Base-by-base conservation (phyloP, 1,140 invertebrate species). In the Cydia splendana region DNA sequence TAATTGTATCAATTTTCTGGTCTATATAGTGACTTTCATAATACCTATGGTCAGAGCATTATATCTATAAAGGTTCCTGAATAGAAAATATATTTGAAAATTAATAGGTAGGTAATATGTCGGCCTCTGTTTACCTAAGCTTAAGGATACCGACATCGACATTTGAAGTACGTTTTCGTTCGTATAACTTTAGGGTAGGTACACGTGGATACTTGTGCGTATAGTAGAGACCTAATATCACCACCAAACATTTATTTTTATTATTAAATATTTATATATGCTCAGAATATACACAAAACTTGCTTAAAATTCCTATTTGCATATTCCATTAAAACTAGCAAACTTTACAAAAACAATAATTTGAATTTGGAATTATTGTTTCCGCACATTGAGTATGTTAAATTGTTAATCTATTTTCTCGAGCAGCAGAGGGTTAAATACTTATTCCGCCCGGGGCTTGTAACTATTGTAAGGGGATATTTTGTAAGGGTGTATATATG, bases 371-470 rank as follows among this genome's bases (percentile, higher is more conserved):
- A 71, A 71, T 38, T 71, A 71, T 71, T 71, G 67, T 38, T 71
- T 71, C 67, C 67, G 67, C 67, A 42, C 67, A 45, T 71, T 62
- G 42, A 7, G 38, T 76, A 67, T 78, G 75, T 76, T 34, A 76
- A 80, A 75, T 78, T 73, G 67, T 80, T 76, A 80, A 78, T 75
- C 75, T 77, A 78, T 79, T 79, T 78, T 76, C 75, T 67, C 71
- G 69, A 79, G 78, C 71, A 79, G 76, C 65, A 73, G 75, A 78
- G 79, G 79, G 76, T 77, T 76, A 48, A 45, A 65, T 77, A 75
- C 71, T 75, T 45, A 45, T 71, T 76, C 2, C 78, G 80, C 80
- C 76, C 20, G 74, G n/a, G 80, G 82, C 78, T 57, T 69, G 73
- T 74, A 78, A 82, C 81, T 81, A 80, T 80, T 81, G 57, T 62